Evolutionary conservation across 2,113 vertebrate genomes (phyloP), one percentile per base, ranked within the genome.

Genomic region (Grammomys surdaster): DNA sequence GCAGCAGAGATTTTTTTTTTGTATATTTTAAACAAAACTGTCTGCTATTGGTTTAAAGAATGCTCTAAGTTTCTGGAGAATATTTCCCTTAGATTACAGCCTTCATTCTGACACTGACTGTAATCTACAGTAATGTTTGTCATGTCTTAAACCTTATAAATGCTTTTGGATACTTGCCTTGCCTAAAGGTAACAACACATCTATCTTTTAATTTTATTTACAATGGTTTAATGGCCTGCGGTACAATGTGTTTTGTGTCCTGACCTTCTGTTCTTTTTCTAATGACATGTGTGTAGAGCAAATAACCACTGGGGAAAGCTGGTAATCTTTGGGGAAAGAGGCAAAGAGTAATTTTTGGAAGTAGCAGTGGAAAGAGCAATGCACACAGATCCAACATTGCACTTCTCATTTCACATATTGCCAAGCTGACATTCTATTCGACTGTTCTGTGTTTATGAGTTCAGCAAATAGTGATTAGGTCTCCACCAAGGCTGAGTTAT

Each of bases 121-220:
- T 96, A 63, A 95, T 95, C 92, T 97, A 95, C 95, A 95, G 77
- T 89, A 91, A 96, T 90, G 85, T 28, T 72, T 95, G 90, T 82
- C 63, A 95, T 95, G 95, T 95, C 46, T 90, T 65, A 69, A 88
- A 67, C 58, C 67, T 86, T 4, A 5, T 26, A 85, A 97, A 96
- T 94, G 54, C 92, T 95, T 93, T 76, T 17, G 1, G 67, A 88
- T 43, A 24, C 12, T 93, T 94, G 73, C 48, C 33, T 96, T 97
- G 60, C 95, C 90, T 82, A 76, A 92, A 90, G 76, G 81, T 90
- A 46, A 28, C 40, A 89, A 90, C 12, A 33, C 28, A 88, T 92
- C 72, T 90, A 40, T 78, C 73, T 92, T 93, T 96, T 96, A 93
- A 96, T 95, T 95, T 95, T 96, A 97, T 96, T 96, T 97, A 95